Evolutionary conservation across 2,113 vertebrate species (phyloP), one percentile per base, ranked within the genome.

Genomic region (Pseudopodoces humilis): DNA sequence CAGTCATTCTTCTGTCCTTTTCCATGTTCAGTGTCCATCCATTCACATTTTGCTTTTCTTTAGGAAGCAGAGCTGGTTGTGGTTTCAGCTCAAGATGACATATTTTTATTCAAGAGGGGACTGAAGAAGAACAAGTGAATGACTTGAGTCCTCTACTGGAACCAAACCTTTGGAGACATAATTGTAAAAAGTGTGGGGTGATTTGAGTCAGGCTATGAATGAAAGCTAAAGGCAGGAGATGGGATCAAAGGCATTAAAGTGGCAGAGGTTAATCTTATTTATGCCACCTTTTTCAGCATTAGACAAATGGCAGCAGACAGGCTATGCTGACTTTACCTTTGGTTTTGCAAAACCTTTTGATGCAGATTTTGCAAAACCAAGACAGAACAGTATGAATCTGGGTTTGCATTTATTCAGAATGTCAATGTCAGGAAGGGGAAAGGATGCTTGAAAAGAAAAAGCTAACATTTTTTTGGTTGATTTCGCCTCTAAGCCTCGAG

Each of bases 1-100:
- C 11, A 0, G 0, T 12, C 2, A 3, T 70, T 67, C 10, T 82
- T 65, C 31, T 72, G 31, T 56, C 18, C 10, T 88, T 74, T 78
- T 71, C 30, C 7, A 15, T 1, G 2, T 21, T 37, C 1, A 1
- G 2, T 11, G 8, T 50, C 46, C 25, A 27, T 23, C 14, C 8
- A 39, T 33, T 35, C 7, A 2, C 23, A 35, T 64, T 83, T 72
- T 85, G 11, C 20, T 50, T 59, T 63, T 43, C 30, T 81, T 71
- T 28, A 50, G 46, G 35, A 80, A 67, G 35, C 1, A 4, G 9
- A 86, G n/a, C 17, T 71, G 6, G 33, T 35, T 63, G 33, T 23
- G 12, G 33, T 59, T 75, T 50, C 46, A 78, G 39, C 18, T 76
- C 58, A 91, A 79, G 24, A 52, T 55, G 31, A 16, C 10, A 19